Evolutionary conservation across 2,797 vertebrate species (phyloP), one percentile per base, ranked within the genome.

Genomic region (Yasuhikotakia modesta): DNA sequence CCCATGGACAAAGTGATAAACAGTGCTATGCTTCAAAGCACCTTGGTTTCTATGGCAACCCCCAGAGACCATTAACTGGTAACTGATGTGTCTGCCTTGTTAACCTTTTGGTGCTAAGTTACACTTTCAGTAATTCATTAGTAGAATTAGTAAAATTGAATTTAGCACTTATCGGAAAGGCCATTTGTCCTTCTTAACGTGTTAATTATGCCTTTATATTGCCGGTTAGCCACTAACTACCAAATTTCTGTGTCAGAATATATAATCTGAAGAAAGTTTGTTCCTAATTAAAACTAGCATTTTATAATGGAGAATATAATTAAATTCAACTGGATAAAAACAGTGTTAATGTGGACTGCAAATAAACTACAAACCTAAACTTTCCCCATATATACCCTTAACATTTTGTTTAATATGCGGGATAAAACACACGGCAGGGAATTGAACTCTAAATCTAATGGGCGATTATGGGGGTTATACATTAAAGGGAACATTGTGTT

Each of bases 401-500:
- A 71, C 52, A 55, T 71, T n/a, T 17, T 30, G 68, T 48, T 69
- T 7, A 71, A 71, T 35, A 46, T 53, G 45, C 10, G 27, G 16
- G 30, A n/a, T 63, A 14, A 52, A 68, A 64, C 70, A 48, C 22
- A 45, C 55, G 46, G 24, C 5, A 16, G 65, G 10, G 50, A 77
- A 77, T 43, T 46, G 16, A 27, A 48, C 17, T 32, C 39, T 12
- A 53, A 61, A 58, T 61, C n/a, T 45, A 61, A 70, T 46, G 19
- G 55, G 22, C 58, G 14, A 71, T 78, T 78, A 71, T 65, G 21
- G 60, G 67, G 46, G 48, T 61, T 70, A 77, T 1, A 69, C 66
- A 64, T 63, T 71, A 72, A 77, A 63, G 64, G 70, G 75, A 73
- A 77, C 85, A 88, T 85, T 86, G 85, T 85, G 84, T 32, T 10